A percentile compares a stretch with the other conserved stretches of the same genome.
phyloP scores from a whole-genome alignment of 1,140 invertebrate genomes.

The Bilobella aurantiaca region DNA sequence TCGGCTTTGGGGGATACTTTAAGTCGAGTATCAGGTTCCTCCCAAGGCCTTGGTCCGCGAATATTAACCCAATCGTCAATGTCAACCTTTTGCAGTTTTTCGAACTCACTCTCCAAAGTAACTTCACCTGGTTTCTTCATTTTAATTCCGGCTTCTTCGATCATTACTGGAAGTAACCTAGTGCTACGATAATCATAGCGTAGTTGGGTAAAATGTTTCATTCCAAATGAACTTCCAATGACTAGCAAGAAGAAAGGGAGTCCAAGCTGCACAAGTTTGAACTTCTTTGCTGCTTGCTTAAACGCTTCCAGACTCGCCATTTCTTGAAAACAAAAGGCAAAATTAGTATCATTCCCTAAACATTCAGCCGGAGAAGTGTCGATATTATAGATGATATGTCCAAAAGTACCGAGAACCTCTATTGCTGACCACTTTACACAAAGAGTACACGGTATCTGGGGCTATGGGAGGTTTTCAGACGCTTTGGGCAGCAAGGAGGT shows the following conservation, averaged over 20 bases:
- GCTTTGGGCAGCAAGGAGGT: too few species aligned
- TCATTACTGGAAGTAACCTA: slow-evolving; percentile 48
- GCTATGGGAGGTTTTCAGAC: too few species aligned
- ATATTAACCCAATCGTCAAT: slow-evolving; percentile 70
- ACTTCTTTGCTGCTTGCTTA: not conserved
- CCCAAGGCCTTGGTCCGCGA: slow-evolving; percentile 67
- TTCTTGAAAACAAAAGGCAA: too few species aligned
- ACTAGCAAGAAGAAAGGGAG: slow-evolving; percentile 36
- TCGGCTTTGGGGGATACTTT: not conserved
- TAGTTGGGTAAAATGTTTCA: slow-evolving; percentile 35
- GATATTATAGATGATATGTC: too few species aligned
- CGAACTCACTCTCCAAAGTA: slow-evolving; percentile 59
- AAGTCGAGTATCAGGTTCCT: slow-evolving; percentile 43
- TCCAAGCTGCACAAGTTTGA: slow-evolving; percentile 10
- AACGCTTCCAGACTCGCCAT: not conserved
- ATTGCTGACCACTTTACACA: too few species aligned
- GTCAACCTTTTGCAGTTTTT: slow-evolving; percentile 58
- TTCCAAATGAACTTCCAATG: slow-evolving; percentile 37
- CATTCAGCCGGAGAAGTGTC: too few species aligned
- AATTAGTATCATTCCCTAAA: too few species aligned
- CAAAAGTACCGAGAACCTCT: too few species aligned
- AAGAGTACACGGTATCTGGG: too few species aligned
- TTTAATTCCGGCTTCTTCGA: slow-evolving; percentile 51
- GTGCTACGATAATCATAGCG: slow-evolving; percentile 56
- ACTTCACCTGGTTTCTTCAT: slow-evolving; percentile 55